Evolutionary conservation across 2,113 vertebrate species (phyloP), one percentile per base, ranked within the genome.

Genomic region (Malurus cyaneus): DNA sequence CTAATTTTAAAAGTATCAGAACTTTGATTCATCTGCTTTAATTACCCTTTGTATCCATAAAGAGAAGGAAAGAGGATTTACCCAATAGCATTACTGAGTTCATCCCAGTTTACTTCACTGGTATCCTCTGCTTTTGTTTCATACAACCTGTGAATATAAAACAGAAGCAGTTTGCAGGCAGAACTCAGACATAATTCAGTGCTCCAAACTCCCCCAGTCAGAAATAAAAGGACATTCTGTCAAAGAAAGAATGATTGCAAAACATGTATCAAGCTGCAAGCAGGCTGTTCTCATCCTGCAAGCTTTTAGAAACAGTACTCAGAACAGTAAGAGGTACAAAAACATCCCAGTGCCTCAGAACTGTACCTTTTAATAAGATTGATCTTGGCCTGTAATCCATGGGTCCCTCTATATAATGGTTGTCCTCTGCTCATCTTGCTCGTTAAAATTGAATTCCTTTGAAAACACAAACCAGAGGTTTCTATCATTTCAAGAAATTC

Each of bases 321-420:
- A 14, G 31, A 70, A 66, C 3, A 61, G 17, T 2, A 32, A 39
- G 18, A 89, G 41, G 77, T 1, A 44, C 7, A 41, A 57, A 80
- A 91, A 10, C 41, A 70, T 42, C 14, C 29, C 25, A 34, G 8
- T 9, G 20, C 29, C 14, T 72, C 62, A 70, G 21, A 53, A 92
- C 26, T 12, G 5, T 97, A 98, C 98, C 98, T 98, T 89, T 98
- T 97, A 59, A 98, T 98, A 8, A 98, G 96, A 25, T 92, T 95
- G 80, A 98, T 96, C 70, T 97, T 98, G 69, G 91, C 79, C 60
- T 57, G 78, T 24, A 98, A 60, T 56, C 71, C 85, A 7, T 74
- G 92, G 11, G 29, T 52, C 3, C 96, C 95, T 3, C 11, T 60
- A 26, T 76, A 60, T 2, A 95, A 31, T 1, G 47, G 19, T 42